Evolutionary conservation across 2,888 invertebrate genomes (phyloP).

Genomic region (Ormyrus rosae): DNA sequence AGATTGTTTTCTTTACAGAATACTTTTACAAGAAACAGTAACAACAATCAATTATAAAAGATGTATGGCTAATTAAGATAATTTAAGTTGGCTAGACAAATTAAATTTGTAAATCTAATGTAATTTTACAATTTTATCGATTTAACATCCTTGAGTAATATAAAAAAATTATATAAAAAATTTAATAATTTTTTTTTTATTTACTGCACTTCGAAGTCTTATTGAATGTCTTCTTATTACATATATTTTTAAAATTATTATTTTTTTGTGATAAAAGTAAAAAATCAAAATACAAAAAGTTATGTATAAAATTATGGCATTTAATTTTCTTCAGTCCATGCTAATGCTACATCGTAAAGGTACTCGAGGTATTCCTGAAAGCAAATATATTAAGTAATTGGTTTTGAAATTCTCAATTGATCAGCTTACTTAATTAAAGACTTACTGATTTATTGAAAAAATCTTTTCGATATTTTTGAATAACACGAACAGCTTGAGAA

Average conservation of each 20-base stretch:
- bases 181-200: too few species aligned
- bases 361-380: slow-evolving; percentile 73
- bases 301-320: background rate
- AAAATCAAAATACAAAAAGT: background rate
- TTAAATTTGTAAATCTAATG: too few species aligned
- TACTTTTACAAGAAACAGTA: too few species aligned
- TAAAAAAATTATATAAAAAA: too few species aligned
- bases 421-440: background rate
- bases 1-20: too few species aligned
- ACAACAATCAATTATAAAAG: too few species aligned
- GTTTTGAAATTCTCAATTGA: background rate
- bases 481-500: slow-evolving; percentile 75
- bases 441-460: slow-evolving; percentile 72
- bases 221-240: background rate
- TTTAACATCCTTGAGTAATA: too few species aligned
- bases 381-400: background rate
- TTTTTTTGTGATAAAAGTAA: slow-evolving; percentile 13
- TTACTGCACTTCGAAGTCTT: too few species aligned
- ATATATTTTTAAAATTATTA: background rate
- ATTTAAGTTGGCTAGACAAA: too few species aligned
- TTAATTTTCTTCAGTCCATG: slow-evolving; percentile 2
- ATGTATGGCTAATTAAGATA: too few species aligned
- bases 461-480: slow-evolving; percentile 75
- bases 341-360: slow-evolving; percentile 70
- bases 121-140: too few species aligned